Evolutionary conservation across 35 echinoderm and acorn worm species (phyloP).

Genomic region (Hemicentrotus pulcherrimus): DNA sequence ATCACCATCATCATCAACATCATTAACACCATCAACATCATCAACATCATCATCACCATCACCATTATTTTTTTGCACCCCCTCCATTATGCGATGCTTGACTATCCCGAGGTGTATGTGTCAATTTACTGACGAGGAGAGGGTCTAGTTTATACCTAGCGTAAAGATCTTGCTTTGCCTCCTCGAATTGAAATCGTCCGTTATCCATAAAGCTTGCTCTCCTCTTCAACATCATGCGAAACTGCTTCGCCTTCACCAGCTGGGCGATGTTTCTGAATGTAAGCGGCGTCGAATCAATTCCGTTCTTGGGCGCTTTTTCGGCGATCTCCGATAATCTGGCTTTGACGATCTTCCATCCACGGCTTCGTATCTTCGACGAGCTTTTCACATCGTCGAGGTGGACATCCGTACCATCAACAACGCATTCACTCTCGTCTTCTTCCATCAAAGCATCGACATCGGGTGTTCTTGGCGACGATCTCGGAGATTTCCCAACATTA

Average conservation of each 20-base stretch:
- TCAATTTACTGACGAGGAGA: background rate
- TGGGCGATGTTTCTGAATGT: conserved; percentile 69
- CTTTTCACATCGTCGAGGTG: background rate
- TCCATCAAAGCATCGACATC: conserved; percentile 34
- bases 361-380: conserved; percentile 29
- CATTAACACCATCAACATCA: too few species aligned
- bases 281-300: conserved; percentile 69
- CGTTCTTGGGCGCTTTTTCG: conserved; percentile 70
- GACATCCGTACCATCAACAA: background rate
- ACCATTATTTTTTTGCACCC: background rate
- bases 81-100: background rate
- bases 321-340: conserved; percentile 64
- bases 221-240: conserved; percentile 80
- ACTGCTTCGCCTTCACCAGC: conserved; percentile 83
- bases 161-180: conserved; percentile 85
- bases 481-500: background rate
- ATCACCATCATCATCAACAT: too few species aligned
- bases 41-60: background rate
- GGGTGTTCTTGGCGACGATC: conserved; percentile 26
- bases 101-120: background rate
- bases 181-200: conserved; percentile 90
- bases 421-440: background rate
- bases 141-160: conserved; percentile 57
- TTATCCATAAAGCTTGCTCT: conserved; percentile 87
- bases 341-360: conserved; percentile 77